phyloP scores from a whole-genome alignment of 2,113 vertebrate species.

The Mesocricetus auratus region DNA sequence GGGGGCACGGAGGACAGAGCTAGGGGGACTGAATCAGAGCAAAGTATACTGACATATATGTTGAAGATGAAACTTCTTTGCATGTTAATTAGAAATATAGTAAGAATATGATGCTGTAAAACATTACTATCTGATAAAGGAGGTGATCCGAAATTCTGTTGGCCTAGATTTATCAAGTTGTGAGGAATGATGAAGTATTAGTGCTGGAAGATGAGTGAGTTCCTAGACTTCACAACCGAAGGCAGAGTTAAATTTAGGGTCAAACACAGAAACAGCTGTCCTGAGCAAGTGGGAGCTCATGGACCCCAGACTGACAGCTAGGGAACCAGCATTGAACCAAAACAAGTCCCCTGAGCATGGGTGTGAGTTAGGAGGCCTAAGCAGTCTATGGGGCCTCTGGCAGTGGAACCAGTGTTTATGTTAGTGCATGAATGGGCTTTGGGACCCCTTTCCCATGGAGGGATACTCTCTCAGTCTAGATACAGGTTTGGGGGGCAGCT shows the following conservation, averaged over 20 bases:
- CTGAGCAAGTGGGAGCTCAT: too few relatives aligned
- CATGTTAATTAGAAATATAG: not conserved
- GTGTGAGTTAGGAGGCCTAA: too few relatives aligned
- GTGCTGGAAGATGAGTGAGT: not conserved
- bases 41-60: not conserved
- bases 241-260: conserved; percentile 4
- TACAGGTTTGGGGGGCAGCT: too few relatives aligned
- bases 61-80: not conserved
- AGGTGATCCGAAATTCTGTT: conserved; percentile 1
- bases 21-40: not conserved
- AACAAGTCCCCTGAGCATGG: too few relatives aligned
- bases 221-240: not conserved
- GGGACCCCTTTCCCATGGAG: too few relatives aligned
- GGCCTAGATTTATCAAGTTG: conserved; percentile 23
- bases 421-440: too few relatives aligned
- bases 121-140: not conserved
- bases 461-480: too few relatives aligned
- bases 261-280: too few relatives aligned
- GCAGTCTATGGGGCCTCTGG: too few relatives aligned
- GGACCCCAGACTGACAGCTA: too few relatives aligned
- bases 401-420: too few relatives aligned
- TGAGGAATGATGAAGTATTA: not conserved
- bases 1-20: not conserved
- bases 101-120: not conserved
- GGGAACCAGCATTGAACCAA: too few relatives aligned